phyloP scores from a whole-genome alignment of 1,140 invertebrate genomes.

The Holotrichia oblita region DNA sequence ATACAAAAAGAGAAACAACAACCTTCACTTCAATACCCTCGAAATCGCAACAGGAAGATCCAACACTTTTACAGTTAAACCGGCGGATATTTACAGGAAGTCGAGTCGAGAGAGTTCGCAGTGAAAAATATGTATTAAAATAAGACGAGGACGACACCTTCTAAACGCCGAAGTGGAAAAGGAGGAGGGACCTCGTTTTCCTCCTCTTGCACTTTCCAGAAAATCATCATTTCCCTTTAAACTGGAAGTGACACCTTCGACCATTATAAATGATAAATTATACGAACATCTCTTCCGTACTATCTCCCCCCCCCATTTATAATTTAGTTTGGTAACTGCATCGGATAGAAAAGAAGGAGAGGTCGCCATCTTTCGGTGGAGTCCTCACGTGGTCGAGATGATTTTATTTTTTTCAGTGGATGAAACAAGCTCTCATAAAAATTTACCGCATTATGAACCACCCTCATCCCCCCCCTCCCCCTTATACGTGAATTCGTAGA shows the following conservation, averaged over 20 bases:
- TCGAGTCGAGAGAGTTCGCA: background rate
- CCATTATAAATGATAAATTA: background rate
- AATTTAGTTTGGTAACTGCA: conserved; percentile 11
- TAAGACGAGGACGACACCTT: background rate
- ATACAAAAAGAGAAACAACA: too few species aligned
- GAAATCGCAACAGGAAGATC: too few species aligned
- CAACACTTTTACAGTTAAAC: background rate
- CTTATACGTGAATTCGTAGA: too few species aligned
- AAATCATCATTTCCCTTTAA: conserved; percentile 2
- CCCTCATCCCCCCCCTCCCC: too few species aligned
- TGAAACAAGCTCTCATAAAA: too few species aligned
- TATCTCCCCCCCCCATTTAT: background rate
- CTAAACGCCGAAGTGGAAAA: background rate
- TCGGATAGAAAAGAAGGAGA: background rate
- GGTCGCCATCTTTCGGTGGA: too few species aligned
- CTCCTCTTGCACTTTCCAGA: background rate
- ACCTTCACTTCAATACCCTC: too few species aligned
- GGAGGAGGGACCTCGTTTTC: background rate
- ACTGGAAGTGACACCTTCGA: background rate
- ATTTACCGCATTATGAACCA: too few species aligned
- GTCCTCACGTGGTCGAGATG: too few species aligned
- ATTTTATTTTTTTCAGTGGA: too few species aligned
- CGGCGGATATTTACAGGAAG: conserved; percentile 2
- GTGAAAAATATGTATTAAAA: conserved; percentile 15
- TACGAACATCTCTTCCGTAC: background rate